Evolutionary conservation across 2,797 vertebrate species (phyloP).

Genomic region (Pseudochirops corinnae): DNA sequence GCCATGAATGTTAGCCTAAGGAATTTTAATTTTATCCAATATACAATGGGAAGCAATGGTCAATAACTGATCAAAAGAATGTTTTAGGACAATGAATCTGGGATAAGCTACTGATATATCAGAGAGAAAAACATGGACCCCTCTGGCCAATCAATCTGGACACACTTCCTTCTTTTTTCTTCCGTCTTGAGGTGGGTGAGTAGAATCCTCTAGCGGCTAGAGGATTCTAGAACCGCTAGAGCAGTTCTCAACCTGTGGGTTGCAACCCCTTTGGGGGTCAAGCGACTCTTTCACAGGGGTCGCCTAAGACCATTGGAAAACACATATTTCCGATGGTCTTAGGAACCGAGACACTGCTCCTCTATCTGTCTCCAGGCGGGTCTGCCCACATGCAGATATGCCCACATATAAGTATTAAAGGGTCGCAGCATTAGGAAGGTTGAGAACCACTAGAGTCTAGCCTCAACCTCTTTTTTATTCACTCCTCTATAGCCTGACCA

Average conservation of each 20-base stretch:
- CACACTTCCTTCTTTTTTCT: background rate
- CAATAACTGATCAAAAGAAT: background rate
- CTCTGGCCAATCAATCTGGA: background rate
- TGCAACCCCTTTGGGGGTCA: no score
- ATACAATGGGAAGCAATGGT: background rate
- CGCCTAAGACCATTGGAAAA: no score
- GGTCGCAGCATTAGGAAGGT: no score
- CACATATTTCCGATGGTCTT: no score
- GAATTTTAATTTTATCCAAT: background rate
- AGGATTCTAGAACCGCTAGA: no score
- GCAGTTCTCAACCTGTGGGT: no score
- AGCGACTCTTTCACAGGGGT: no score
- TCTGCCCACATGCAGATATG: no score
- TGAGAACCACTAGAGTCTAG: no score
- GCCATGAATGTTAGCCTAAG: background rate
- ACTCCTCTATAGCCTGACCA: background rate
- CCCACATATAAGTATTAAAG: no score
- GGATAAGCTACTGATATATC: background rate
- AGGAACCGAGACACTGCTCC: no score
- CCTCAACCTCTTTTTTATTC: background rate
- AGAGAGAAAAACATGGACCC: background rate
- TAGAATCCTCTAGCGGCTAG: background rate
- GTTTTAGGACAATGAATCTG: conserved; percentile 32
- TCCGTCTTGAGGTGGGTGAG: background rate
- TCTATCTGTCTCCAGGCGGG: no score